Percentiles rank a stretch among this genome's conserved stretches.
Evolutionary conservation across 2,888 invertebrate genomes (phyloP).

Genomic region (Herminia tarsipennalis): DNA sequence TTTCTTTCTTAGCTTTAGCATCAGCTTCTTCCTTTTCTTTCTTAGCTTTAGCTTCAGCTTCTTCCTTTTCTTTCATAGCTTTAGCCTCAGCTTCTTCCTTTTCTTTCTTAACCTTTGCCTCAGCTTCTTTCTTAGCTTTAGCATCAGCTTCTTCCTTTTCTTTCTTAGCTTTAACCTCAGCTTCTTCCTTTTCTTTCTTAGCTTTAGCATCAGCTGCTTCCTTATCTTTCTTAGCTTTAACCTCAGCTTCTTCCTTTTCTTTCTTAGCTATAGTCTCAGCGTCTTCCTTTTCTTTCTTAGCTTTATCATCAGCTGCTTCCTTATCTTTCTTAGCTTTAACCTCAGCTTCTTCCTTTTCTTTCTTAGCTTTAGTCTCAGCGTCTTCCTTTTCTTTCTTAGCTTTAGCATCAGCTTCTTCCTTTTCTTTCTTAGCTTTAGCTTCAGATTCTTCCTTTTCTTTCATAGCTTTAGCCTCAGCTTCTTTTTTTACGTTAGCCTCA

Average conservation of each 20-base stretch:
- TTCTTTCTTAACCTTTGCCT: neutral
- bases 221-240: neutral
- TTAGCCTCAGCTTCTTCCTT: neutral
- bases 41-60: constrained; percentile 15
- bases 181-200: neutral
- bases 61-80: constrained; percentile 4
- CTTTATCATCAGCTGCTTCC: neutral
- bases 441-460: constrained; percentile 14
- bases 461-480: neutral
- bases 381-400: neutral
- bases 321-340: neutral
- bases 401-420: neutral
- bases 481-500: neutral
- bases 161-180: neutral
- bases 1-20: neutral
- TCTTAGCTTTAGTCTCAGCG: neutral
- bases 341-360: neutral
- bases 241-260: neutral
- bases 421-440: neutral
- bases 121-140: neutral
- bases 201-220: neutral
- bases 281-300: neutral
- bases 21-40: constrained; percentile 1
- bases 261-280: neutral
- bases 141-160: neutral